Percentiles rank a stretch among this genome's conserved stretches.
Evolutionary conservation across 2,888 invertebrate genomes (phyloP).

Genomic region (Arge pagana): DNA sequence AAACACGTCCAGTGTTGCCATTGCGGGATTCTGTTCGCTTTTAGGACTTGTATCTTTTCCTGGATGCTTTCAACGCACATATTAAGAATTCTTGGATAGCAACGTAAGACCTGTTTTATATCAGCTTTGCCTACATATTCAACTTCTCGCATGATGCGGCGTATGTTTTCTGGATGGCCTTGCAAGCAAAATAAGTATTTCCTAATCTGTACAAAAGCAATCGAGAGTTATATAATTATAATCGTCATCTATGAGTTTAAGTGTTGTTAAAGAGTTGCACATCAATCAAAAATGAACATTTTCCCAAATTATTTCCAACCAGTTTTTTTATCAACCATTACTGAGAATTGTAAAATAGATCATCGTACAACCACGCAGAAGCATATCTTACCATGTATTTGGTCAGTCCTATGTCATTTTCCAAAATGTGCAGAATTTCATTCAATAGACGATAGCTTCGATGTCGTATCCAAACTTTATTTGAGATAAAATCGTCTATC

Average conservation of each 20-base stretch:
- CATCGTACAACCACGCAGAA: neutral
- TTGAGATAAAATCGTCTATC: conserved; percentile 51
- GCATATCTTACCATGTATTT: conserved; percentile 46
- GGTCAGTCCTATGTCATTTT: conserved; percentile 63
- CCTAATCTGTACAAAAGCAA: conserved; percentile 55
- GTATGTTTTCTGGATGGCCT: conserved; percentile 65
- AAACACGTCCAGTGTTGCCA: neutral
- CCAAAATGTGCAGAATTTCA: conserved; percentile 63
- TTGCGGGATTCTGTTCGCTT: neutral
- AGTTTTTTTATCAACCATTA: too few relatives aligned
- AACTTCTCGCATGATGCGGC: conserved; percentile 63
- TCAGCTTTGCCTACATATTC: conserved; percentile 40
- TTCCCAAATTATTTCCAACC: too few relatives aligned
- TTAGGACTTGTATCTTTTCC: neutral
- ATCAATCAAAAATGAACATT: too few relatives aligned
- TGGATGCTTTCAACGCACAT: neutral
- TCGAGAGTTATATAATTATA: neutral
- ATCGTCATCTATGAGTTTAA: neutral
- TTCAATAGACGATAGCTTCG: conserved; percentile 62
- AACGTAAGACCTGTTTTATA: neutral
- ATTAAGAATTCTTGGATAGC: neutral
- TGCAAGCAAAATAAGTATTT: conserved; percentile 68
- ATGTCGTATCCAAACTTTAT: conserved; percentile 51
- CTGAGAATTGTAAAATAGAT: too few relatives aligned
- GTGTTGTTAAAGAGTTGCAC: too few relatives aligned